phyloP scores from a whole-genome alignment of 2,888 invertebrate species.

The Cheilosia variabilis region DNA sequence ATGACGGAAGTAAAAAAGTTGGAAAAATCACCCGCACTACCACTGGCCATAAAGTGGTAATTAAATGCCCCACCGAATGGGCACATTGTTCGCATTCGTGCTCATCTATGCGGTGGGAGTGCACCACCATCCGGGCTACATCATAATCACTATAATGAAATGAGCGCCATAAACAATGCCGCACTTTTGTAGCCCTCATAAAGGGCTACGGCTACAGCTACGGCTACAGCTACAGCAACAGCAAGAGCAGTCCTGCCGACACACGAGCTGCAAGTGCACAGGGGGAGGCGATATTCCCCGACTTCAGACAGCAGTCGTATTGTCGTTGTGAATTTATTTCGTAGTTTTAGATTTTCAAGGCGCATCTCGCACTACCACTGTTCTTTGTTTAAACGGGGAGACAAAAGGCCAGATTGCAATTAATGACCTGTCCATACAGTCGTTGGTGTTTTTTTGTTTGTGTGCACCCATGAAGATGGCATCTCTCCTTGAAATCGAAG shows the following conservation, averaged over 20 bases:
- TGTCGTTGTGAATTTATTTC: conserved; percentile 57
- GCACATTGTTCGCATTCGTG: conserved; percentile 54
- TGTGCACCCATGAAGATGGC: conserved; percentile 27
- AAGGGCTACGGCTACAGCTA: conserved; percentile 4
- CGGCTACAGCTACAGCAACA: no score
- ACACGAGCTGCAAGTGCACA: conserved; percentile 11
- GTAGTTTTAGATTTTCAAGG: conserved; percentile 52
- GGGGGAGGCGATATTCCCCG: background rate
- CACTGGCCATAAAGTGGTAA: conserved; percentile 68
- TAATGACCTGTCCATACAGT: conserved; percentile 69
- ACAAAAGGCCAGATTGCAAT: conserved; percentile 45
- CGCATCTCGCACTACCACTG: conserved; percentile 33
- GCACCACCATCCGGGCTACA: conserved; percentile 39
- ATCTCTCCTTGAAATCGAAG: conserved; percentile 44
- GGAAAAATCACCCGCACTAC: conserved; percentile 66
- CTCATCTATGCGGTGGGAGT: conserved; percentile 28
- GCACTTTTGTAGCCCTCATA: conserved; percentile 33
- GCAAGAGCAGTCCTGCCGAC: background rate
- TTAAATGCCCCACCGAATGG: conserved; percentile 66
- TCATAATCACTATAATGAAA: conserved; percentile 62
- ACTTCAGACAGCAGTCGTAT: conserved; percentile 26
- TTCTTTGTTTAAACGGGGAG: conserved; percentile 25
- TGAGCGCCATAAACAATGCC: conserved; percentile 53
- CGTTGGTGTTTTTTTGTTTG: conserved; percentile 24
- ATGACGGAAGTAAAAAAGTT: conserved; percentile 37